Evolutionary conservation across 2,797 vertebrate genomes (phyloP), one percentile per base, ranked within the genome.

Genomic region (Limnodromus scolopaceus): DNA sequence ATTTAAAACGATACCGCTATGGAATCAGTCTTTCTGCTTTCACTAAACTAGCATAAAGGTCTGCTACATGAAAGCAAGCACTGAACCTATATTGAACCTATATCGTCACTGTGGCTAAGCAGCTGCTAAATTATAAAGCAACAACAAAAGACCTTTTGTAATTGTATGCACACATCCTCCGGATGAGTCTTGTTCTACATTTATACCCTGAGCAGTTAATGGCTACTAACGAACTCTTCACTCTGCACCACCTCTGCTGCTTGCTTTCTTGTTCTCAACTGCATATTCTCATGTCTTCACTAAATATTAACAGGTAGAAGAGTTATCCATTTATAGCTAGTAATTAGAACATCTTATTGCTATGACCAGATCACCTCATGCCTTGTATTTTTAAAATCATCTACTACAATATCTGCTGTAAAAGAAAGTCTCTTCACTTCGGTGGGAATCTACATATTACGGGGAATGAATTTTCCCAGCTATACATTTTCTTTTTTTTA

Each of bases 291-390:
- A 71, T 3, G 9, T 30, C 13, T n/a, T 78, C 49, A 81, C 93
- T 83, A 94, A 95, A 76, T 78, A 87, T 69, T 92, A 89, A 97
- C 17, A 87, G 57, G 27, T 17, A 83, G 53, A 87, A 75, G 45
- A 84, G 16, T 41, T 81, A 71, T 48, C 36, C 9, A 28, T 89
- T 89, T 88, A 55, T 38, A 87, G 17, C 5, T 43, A 81, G 34
- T 19, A 89, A 92, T 89, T 63, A 69, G 41, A 74, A 61, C 79
- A 89, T 48, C 63, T 66, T 88, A 70, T 87, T 82, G 25, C 38
- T 41, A 30, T 55, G 45, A 64, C n/a, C 57, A 84, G 49, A 22
- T 6, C 8, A 45, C 14, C 43, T 76, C n/a, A 60, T 27, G 30
- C 18, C 8, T 39, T 48, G 4, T 45, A 53, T 39, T 71, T 58